phyloP scores from a whole-genome alignment of 2,888 invertebrate species.

The Ashinkailepas kermadecensis region DNA sequence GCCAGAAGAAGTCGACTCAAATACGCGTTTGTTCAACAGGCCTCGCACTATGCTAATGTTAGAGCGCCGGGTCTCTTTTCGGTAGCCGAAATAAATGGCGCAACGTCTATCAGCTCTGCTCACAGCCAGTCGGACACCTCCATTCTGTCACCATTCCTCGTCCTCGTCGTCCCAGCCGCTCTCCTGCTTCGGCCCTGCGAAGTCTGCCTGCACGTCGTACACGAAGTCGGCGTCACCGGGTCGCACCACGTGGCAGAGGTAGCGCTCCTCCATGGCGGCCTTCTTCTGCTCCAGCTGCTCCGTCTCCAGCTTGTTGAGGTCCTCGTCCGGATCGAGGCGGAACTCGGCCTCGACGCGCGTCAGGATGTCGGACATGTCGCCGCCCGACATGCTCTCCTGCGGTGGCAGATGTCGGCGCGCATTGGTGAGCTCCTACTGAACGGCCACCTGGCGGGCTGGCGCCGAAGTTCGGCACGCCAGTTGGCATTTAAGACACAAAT shows the following conservation, averaged over 20 bases:
- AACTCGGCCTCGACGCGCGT: slow-evolving; percentile 39
- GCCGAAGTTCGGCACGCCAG: too few relatives aligned
- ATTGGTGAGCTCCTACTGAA: too few relatives aligned
- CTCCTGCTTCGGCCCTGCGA: slow-evolving; percentile 37
- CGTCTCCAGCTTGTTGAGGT: slow-evolving; percentile 45
- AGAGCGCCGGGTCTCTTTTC: too few relatives aligned
- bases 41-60: too few relatives aligned
- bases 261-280: slow-evolving; percentile 46
- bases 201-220: slow-evolving; percentile 46
- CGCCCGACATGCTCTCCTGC: slow-evolving; percentile 29
- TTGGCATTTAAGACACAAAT: too few relatives aligned
- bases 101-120: too few relatives aligned
- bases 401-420: background rate
- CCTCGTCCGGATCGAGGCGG: slow-evolving; percentile 45
- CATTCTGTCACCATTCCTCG: slow-evolving; percentile 29
- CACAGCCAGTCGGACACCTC: too few relatives aligned
- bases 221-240: slow-evolving; percentile 45
- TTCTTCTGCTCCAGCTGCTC: slow-evolving; percentile 44
- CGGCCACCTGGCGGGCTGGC: too few relatives aligned
- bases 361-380: slow-evolving; percentile 42
- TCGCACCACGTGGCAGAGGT: slow-evolving; percentile 43
- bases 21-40: too few relatives aligned
- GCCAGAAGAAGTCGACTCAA: too few relatives aligned
- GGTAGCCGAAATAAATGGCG: too few relatives aligned
- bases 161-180: slow-evolving; percentile 44